phyloP scores from a whole-genome alignment of 2,797 vertebrate species.

The Catamblyrhynchus diadema region DNA sequence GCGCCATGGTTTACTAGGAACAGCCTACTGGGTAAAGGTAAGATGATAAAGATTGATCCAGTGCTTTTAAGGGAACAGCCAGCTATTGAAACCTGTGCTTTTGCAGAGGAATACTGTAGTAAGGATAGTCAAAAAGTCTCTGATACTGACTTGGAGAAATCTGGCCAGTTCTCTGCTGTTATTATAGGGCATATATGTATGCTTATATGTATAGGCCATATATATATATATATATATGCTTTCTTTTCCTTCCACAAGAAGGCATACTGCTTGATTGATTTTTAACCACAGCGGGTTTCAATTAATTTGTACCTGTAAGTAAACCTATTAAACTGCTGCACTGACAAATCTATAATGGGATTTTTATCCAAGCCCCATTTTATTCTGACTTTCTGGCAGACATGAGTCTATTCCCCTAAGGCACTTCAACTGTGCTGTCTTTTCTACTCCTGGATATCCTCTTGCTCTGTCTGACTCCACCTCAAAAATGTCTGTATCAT shows the following conservation, averaged over 20 bases:
- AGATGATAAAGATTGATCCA: not conserved
- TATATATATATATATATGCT: too few relatives aligned
- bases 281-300: not conserved
- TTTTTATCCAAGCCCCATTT: not conserved
- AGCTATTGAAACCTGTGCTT: not conserved
- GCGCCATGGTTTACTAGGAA: not conserved
- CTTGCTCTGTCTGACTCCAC: constrained; percentile 2
- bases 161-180: not conserved
- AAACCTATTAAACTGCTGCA: not conserved
- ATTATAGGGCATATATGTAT: not conserved
- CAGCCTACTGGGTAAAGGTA: not conserved
- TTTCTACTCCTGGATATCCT: constrained; percentile 24
- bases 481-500: not conserved
- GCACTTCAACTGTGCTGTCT: not conserved
- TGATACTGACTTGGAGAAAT: not conserved
- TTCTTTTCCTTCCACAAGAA: not conserved
- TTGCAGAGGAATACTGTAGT: not conserved
- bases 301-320: not conserved
- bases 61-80: not conserved
- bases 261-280: not conserved
- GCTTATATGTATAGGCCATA: not conserved
- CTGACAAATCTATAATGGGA: not conserved
- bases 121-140: not conserved
- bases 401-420: not conserved
- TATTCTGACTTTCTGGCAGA: constrained; percentile 4